Evolutionary conservation across 2,797 vertebrate genomes (phyloP), one percentile per base, ranked within the genome.

Genomic region (Gymnodraco acuticeps): DNA sequence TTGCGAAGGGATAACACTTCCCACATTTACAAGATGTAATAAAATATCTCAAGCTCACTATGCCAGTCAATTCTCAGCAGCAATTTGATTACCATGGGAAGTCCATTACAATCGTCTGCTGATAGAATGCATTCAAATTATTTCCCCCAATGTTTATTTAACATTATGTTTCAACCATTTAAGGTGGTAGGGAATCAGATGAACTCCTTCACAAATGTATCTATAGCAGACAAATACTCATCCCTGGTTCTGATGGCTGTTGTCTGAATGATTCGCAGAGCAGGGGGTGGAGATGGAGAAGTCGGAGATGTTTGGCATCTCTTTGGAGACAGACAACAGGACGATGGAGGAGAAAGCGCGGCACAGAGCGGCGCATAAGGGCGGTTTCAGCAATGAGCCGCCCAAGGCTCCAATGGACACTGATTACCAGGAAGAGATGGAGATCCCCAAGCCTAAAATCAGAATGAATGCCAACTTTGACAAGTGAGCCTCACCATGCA

Each of bases 331-430:
- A 0, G 96, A 97, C 23, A 91, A 96, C 89, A 88, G 90, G 78
- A 95, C 94, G 0, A 93, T 95, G 59, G 95, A 96, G 27, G 94
- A 96, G 68, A 91, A n/a, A 33, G 0, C 41, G 0, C 80, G 59
- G 53, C 74, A 61, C 84, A 89, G 87, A 81, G 75, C 7, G 23
- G 45, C 10, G 0, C 90, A 81, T 45, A 81, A 84, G 20, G 70
- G 91, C 54, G 87, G 90, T 51, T 94, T 92, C 62, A 85, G 92
- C 10, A 47, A 77, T 0, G 91, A 92, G 14, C 67, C 89, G 14
- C 90, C 94, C 33, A 94, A 87, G 73, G 94, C 93, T 5, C 95
- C 95, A 15, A 97, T 97, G 96, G 97, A 98, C 86, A 96, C 96
- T 2, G 91, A 96, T 48, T 96, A 95, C 46, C 94, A 95, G 74